Evolutionary conservation across 2,113 vertebrate genomes (phyloP).

Genomic region (Cyphomyrus plagiostoma): DNA sequence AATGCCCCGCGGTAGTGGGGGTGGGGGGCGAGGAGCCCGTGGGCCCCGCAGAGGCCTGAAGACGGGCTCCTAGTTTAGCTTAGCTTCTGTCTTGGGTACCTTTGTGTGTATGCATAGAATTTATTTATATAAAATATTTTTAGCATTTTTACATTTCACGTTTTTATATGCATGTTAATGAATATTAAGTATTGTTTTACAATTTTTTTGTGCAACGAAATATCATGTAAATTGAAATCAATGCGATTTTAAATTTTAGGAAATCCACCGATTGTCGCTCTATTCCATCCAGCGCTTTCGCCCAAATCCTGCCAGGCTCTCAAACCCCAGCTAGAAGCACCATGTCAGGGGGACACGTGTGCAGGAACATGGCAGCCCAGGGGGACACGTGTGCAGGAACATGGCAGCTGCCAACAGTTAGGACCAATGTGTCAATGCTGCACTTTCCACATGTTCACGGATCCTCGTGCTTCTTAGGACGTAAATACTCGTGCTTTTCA

Average conservation of each 20-base stretch:
- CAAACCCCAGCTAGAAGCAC: not conserved
- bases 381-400: not conserved
- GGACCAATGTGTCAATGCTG: not conserved
- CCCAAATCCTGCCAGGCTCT: not conserved
- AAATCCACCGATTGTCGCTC: not conserved
- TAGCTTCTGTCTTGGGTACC: not conserved
- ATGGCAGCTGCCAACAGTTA: not conserved
- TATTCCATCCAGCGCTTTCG: not conserved
- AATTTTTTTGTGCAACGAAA: not conserved
- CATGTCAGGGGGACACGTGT: not conserved
- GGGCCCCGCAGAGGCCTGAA: not conserved
- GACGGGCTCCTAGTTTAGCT: not conserved
- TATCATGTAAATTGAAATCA: not conserved
- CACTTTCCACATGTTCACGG: not conserved
- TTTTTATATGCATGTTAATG: not conserved
- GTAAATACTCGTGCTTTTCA: not conserved
- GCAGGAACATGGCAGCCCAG: not conserved
- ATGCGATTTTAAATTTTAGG: not conserved
- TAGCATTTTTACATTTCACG: not conserved
- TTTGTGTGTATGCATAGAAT: not conserved
- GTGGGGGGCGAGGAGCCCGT: not conserved
- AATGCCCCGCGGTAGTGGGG: conserved; percentile 16
- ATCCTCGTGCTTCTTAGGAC: not conserved
- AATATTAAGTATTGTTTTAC: not conserved
- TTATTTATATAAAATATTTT: not conserved